These are phyloP conservation scores for Anniella stebbinsi DNA, from an alignment of 2,797 vertebrate species.

Conservation along the genomic window DNA sequence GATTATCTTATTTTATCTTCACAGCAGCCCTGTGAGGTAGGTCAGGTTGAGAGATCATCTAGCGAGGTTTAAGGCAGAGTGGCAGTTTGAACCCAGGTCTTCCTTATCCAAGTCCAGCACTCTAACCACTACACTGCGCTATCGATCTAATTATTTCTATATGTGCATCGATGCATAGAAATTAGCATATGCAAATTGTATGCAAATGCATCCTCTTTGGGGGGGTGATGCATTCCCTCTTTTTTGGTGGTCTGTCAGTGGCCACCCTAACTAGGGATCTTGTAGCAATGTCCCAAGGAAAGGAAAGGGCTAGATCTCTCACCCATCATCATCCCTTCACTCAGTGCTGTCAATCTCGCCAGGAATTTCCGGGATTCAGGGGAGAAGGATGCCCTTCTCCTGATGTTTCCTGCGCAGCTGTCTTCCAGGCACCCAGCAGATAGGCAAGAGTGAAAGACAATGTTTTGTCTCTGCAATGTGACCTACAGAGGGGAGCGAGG, in stretches of 20 bases:
- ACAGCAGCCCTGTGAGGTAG: neutral
- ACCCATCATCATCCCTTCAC: neutral
- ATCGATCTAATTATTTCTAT: too few species aligned
- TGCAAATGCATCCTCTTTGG: too few species aligned
- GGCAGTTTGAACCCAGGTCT: too few species aligned
- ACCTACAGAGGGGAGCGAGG: neutral
- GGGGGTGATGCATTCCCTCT: neutral
- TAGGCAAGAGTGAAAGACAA: conserved; percentile 51
- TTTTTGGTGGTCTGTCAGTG: too few species aligned
- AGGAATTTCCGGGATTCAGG: conserved; percentile 46
- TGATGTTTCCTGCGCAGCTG: conserved; percentile 61
- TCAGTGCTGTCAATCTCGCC: neutral
- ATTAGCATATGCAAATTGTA: too few species aligned
- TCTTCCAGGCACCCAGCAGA: conserved; percentile 35
- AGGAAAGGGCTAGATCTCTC: neutral
- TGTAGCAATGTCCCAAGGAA: neutral
- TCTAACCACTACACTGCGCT: too few species aligned
- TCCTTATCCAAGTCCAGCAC: too few species aligned
- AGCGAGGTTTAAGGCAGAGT: neutral
- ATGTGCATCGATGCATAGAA: too few species aligned
- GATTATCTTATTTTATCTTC: too few species aligned
- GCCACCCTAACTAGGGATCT: neutral
- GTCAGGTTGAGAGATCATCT: too few species aligned
- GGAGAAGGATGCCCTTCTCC: conserved; percentile 44
- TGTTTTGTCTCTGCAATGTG: conserved; percentile 27